Percentiles rank a stretch among this genome's conserved stretches.
These are phyloP conservation scores for Plectropomus leopardus DNA, from an alignment of 2,113 vertebrate species.

Conservation along the genomic window DNA sequence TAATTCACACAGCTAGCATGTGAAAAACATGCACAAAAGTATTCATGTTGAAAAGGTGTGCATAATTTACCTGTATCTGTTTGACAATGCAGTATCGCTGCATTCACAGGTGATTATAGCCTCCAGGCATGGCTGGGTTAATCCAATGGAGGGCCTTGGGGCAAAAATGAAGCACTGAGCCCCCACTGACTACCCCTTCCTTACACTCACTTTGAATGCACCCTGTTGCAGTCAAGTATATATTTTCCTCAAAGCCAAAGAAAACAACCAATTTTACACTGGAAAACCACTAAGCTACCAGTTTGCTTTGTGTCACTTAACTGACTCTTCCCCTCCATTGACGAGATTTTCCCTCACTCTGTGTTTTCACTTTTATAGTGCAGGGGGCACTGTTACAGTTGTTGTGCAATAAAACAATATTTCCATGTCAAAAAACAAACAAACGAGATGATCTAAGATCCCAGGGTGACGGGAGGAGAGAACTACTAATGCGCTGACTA, in stretches of 20 bases:
- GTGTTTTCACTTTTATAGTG: too few species aligned
- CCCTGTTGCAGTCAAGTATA: background rate
- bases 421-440: too few species aligned
- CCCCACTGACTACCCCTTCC: background rate
- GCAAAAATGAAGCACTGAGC: background rate
- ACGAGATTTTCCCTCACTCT: too few species aligned
- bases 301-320: background rate
- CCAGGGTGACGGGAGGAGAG: too few species aligned
- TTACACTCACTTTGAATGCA: background rate
- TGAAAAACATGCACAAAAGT: background rate
- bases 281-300: background rate
- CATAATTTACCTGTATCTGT: background rate
- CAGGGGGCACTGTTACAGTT: too few species aligned
- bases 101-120: background rate
- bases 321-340: too few species aligned
- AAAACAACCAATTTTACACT: background rate
- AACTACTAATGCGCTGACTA: too few species aligned
- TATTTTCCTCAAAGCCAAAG: background rate
- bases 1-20: background rate
- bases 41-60: background rate
- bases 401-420: too few species aligned
- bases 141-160: background rate
- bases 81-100: background rate
- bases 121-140: conserved; percentile 1
- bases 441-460: too few species aligned